phyloP scores from a whole-genome alignment of 2,113 vertebrate genomes.

The Polyodon spathula region DNA sequence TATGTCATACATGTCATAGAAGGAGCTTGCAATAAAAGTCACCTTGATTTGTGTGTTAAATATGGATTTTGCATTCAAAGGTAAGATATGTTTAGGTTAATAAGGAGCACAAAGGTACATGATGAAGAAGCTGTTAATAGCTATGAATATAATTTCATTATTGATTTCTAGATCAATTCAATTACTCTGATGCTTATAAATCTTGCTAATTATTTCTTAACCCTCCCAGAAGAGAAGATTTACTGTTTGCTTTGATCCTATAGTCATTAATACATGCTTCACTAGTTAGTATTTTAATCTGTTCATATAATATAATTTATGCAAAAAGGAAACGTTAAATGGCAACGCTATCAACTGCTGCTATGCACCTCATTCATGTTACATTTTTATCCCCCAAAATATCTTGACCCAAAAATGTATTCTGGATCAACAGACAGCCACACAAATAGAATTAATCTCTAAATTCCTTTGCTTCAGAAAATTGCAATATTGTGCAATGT shows the following conservation, averaged over 20 bases:
- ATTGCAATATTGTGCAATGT: no score
- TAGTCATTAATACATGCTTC: constrained; percentile 13
- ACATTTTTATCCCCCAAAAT: no score
- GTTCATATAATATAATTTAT: constrained; percentile 26
- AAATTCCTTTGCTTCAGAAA: no score
- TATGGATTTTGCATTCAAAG: constrained; percentile 26
- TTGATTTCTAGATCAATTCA: constrained; percentile 32
- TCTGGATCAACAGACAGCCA: no score
- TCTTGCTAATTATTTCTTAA: constrained; percentile 40
- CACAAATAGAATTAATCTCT: no score
- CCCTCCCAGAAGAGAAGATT: constrained; percentile 25
- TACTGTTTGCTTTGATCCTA: constrained; percentile 18
- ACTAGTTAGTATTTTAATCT: constrained; percentile 12
- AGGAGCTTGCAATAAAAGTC: constrained; percentile 40
- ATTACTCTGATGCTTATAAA: constrained; percentile 40
- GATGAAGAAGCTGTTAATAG: constrained; percentile 36
- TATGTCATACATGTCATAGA: constrained; percentile 19
- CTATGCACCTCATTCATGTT: no score
- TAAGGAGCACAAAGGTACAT: constrained; percentile 28
- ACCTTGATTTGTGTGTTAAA: constrained; percentile 38
- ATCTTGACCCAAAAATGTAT: no score
- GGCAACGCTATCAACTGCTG: constrained; percentile 3
- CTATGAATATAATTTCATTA: constrained; percentile 29
- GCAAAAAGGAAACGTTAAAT: constrained; percentile 21
- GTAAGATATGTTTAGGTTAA: constrained; percentile 35